Conservation (phyloP, 2,888 invertebrate genomes). For the Catocala fraxini region DNA sequence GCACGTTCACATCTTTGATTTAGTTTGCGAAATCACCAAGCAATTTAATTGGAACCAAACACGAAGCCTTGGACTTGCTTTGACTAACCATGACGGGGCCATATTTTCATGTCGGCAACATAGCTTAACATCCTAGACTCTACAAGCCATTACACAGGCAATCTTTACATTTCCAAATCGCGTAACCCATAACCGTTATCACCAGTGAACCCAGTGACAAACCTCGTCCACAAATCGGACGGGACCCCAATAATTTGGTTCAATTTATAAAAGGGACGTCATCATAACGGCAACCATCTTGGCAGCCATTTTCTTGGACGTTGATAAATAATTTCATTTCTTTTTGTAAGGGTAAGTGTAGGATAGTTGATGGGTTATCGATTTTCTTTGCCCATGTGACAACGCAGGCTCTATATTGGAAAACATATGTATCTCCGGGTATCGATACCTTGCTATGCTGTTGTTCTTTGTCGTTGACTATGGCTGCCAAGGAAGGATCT, state of each 20-base stretch:
- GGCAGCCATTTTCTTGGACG: constrained; percentile 67
- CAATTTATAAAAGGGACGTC: constrained; percentile 68
- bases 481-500: too few relatives aligned
- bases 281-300: constrained; percentile 62
- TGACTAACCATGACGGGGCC: too few relatives aligned
- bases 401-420: too few relatives aligned
- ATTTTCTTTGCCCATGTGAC: constrained; percentile 26
- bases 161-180: constrained; percentile 13
- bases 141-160: not conserved
- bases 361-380: constrained; percentile 30
- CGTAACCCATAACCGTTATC: constrained; percentile 12
- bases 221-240: constrained; percentile 56
- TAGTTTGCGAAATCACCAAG: too few relatives aligned
- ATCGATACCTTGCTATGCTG: too few relatives aligned
- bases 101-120: not conserved
- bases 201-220: constrained; percentile 10
- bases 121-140: not conserved
- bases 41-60: too few relatives aligned
- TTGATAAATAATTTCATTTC: constrained; percentile 81
- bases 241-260: constrained; percentile 62
- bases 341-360: constrained; percentile 57
- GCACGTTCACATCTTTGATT: too few relatives aligned
- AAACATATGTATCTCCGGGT: too few relatives aligned
- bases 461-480: too few relatives aligned
- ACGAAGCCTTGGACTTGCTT: too few relatives aligned